Conservation (phyloP, 2,797 vertebrate genomes). For the Tokudaia muenninki region DNA sequence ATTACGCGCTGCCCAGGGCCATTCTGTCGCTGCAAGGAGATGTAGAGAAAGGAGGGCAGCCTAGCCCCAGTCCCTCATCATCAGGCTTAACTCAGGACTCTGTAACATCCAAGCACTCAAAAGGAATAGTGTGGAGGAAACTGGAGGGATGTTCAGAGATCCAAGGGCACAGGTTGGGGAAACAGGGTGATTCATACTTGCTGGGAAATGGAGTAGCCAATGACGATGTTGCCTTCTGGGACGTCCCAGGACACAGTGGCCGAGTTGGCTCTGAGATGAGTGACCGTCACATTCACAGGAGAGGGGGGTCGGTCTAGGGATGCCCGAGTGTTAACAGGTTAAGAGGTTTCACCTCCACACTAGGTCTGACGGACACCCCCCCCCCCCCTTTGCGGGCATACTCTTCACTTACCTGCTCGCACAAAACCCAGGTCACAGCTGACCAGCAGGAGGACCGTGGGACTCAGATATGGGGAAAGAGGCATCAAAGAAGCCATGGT, state of each 20-base stretch:
- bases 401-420: conserved; percentile 92
- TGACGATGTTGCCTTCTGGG: conserved; percentile 97
- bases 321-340: conserved; percentile 51
- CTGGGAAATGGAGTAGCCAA: conserved; percentile 98
- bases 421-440: conserved; percentile 95
- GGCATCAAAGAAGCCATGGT: conserved; percentile 90
- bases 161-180: conserved; percentile 74
- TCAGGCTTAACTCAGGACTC: neutral
- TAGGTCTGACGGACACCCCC: neutral
- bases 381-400: neutral
- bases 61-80: neutral
- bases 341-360: conserved; percentile 59
- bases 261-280: conserved; percentile 95
- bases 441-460: conserved; percentile 94
- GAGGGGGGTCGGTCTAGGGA: conserved; percentile 94
- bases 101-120: neutral
- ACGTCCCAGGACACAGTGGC: conserved; percentile 98
- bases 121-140: neutral
- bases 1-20: conserved; percentile 97
- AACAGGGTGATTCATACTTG: conserved; percentile 90
- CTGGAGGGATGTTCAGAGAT: conserved; percentile 25
- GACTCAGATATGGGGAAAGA: conserved; percentile 91
- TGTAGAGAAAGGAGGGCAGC: neutral
- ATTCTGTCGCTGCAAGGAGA: conserved; percentile 92
- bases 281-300: conserved; percentile 98